A percentile compares a stretch with the other conserved stretches of the same genome.
phyloP scores from a whole-genome alignment of 2,888 invertebrate genomes.

The Aplocera efformata region DNA sequence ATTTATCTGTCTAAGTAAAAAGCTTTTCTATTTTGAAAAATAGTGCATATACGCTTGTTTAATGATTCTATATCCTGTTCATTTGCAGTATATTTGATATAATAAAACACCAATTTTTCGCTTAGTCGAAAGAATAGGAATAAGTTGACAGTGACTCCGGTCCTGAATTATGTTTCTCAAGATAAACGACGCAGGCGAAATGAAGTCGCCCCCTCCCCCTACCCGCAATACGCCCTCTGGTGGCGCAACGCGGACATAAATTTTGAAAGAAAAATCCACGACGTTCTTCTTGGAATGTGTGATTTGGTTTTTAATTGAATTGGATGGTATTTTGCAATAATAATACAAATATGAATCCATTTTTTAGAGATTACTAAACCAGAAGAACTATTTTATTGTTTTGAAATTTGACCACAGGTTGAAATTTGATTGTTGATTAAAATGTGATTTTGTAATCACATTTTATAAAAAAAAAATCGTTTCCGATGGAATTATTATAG shows the following conservation, averaged over 20 bases:
- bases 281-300: conserved; percentile 72
- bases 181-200: conserved; percentile 87
- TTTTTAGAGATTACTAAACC: too few relatives aligned
- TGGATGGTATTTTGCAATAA: conserved; percentile 31
- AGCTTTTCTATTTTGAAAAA: too few relatives aligned
- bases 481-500: too few relatives aligned
- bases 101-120: conserved; percentile 74
- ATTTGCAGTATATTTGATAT: conserved; percentile 11
- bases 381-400: too few relatives aligned
- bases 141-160: conserved; percentile 81
- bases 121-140: conserved; percentile 79
- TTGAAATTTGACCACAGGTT: too few relatives aligned
- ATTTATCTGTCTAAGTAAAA: too few relatives aligned
- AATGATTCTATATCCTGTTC: too few relatives aligned
- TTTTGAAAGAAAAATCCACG: conserved; percentile 78
- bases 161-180: conserved; percentile 84
- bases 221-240: conserved; percentile 50
- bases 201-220: conserved; percentile 82
- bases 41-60: too few relatives aligned
- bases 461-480: too few relatives aligned
- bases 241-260: conserved; percentile 70
- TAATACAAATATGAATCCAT: too few relatives aligned
- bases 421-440: too few relatives aligned
- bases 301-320: conserved; percentile 79
- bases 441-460: too few relatives aligned